Conservation (phyloP, 2,113 vertebrate species). For the Megaceryle maxima region DNA sequence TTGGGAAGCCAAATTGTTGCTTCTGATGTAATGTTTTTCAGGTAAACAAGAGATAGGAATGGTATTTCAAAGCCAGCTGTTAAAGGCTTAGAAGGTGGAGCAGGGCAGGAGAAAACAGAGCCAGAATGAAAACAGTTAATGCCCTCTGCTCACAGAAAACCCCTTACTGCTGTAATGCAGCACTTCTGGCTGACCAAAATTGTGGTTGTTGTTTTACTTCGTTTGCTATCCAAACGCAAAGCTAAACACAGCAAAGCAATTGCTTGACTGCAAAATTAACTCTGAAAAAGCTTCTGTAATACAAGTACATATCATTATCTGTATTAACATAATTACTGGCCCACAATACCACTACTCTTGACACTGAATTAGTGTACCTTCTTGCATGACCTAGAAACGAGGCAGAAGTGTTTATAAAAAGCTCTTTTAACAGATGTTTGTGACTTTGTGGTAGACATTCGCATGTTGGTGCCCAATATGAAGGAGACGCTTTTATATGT, state of each 20-base stretch:
- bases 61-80: neutral
- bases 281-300: constrained; percentile 17
- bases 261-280: constrained; percentile 35
- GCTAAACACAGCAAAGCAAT: neutral
- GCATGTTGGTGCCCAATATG: neutral
- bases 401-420: neutral
- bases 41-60: neutral
- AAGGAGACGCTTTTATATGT: neutral
- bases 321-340: constrained; percentile 22
- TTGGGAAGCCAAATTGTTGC: neutral
- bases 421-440: neutral
- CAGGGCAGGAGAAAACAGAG: neutral
- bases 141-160: neutral
- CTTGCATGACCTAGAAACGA: neutral
- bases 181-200: neutral
- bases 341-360: neutral
- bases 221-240: neutral
- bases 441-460: neutral
- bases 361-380: constrained; percentile 6
- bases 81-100: neutral
- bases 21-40: neutral
- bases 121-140: neutral
- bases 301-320: constrained; percentile 12
- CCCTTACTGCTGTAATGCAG: neutral
- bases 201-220: neutral